A percentile compares a stretch with the other conserved stretches of the same genome.
These are phyloP conservation scores for Steinernema carpocapsae DNA, from an alignment of 2,888 invertebrate species.

Conservation along the genomic window DNA sequence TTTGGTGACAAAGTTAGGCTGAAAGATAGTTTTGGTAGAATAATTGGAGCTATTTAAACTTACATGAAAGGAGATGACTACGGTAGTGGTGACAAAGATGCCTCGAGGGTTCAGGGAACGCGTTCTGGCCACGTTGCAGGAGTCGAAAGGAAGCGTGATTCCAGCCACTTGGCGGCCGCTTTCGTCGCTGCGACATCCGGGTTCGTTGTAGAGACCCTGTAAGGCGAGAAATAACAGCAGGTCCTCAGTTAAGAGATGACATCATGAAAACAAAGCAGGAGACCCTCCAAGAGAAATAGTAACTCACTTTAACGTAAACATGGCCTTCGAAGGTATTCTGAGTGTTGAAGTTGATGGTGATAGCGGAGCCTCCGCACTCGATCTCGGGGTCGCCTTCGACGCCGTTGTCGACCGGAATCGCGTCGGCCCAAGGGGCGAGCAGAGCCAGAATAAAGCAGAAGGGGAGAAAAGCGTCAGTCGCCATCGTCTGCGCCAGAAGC, in stretches of 20 bases:
- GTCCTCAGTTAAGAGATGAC: too few species aligned
- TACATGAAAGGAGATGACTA: slow-evolving; percentile 34
- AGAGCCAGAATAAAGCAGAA: slow-evolving; percentile 12
- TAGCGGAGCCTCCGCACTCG: slow-evolving; percentile 26
- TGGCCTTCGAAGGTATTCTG: slow-evolving; percentile 59
- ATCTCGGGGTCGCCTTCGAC: slow-evolving; percentile 28
- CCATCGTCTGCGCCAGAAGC: background rate
- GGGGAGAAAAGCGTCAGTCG: background rate
- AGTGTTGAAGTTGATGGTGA: slow-evolving; percentile 53
- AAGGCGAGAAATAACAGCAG: slow-evolving; percentile 15
- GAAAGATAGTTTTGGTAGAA: background rate
- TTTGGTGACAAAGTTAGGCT: slow-evolving; percentile 46
- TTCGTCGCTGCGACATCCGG: slow-evolving; percentile 39
- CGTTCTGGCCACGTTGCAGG: slow-evolving; percentile 30
- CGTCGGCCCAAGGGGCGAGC: background rate
- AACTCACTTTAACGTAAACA: slow-evolving; percentile 54
- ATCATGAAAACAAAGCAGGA: too few species aligned
- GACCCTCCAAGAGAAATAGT: background rate
- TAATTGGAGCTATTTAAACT: background rate
- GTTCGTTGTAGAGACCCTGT: slow-evolving; percentile 55
- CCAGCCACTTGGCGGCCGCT: slow-evolving; percentile 34
- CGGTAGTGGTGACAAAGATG: slow-evolving; percentile 35
- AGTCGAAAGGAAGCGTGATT: slow-evolving; percentile 35
- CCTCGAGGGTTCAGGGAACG: slow-evolving; percentile 33
- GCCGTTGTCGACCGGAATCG: slow-evolving; percentile 25